Conservation (phyloP, 2,797 vertebrate species). For the Ciconia nigra region DNA sequence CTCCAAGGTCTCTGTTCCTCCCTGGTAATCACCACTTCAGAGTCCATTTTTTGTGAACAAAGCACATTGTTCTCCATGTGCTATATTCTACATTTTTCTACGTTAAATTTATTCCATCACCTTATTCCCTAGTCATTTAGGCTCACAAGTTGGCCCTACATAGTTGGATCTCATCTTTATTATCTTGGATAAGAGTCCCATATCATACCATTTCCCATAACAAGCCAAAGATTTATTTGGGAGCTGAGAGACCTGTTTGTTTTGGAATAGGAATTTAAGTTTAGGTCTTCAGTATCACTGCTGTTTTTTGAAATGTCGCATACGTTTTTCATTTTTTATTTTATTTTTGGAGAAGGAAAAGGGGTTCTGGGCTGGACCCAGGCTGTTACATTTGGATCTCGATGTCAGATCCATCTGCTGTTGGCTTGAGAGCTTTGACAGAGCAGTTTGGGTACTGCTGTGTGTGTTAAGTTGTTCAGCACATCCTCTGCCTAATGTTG, state of each 20-base stretch:
- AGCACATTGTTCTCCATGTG: background rate
- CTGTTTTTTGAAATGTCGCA: background rate
- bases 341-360: background rate
- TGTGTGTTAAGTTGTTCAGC: background rate
- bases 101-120: background rate
- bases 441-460: background rate
- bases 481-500: background rate
- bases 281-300: background rate
- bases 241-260: background rate
- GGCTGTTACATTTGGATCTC: background rate
- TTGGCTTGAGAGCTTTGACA: background rate
- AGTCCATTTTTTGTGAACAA: background rate
- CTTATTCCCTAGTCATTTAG: background rate
- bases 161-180: background rate
- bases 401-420: background rate
- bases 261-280: background rate
- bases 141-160: background rate
- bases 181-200: background rate
- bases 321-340: background rate
- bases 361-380: background rate
- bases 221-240: background rate
- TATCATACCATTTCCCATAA: background rate
- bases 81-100: background rate
- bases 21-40: background rate
- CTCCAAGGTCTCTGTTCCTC: background rate